These are phyloP conservation scores for Mobula birostris DNA, from an alignment of 2,113 vertebrate genomes.

Conservation along the genomic window DNA sequence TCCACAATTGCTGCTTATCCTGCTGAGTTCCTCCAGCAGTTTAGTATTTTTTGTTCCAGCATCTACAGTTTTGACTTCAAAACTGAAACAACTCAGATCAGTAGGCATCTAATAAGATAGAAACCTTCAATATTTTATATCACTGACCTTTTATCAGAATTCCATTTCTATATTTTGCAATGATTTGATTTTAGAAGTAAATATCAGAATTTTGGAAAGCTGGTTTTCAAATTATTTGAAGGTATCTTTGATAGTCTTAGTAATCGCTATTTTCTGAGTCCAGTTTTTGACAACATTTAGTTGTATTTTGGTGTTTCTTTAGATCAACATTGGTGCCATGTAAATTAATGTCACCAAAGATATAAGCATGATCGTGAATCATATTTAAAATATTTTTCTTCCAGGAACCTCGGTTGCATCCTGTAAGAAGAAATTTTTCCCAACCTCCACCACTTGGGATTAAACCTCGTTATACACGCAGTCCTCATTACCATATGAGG, in stretches of 20 bases:
- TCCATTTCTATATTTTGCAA: too few species aligned
- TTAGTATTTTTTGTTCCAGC: too few species aligned
- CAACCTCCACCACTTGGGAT: slow-evolving; percentile 44
- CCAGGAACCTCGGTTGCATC: slow-evolving; percentile 52
- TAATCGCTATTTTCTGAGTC: neutral
- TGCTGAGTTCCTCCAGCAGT: too few species aligned
- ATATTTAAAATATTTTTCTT: slow-evolving; percentile 44
- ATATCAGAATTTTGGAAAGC: neutral
- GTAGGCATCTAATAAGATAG: too few species aligned
- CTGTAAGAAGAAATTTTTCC: slow-evolving; percentile 53
- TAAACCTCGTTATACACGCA: slow-evolving; percentile 46
- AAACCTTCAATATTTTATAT: too few species aligned
- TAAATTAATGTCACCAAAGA: neutral
- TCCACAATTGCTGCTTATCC: too few species aligned
- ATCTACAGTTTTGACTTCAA: too few species aligned
- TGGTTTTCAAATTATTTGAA: neutral
- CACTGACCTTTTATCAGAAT: too few species aligned
- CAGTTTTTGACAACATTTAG: neutral
- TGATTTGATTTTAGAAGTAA: too few species aligned
- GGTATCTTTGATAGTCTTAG: neutral
- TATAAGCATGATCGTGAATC: neutral
- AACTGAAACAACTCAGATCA: too few species aligned
- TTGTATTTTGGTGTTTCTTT: neutral
- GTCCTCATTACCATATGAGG: slow-evolving; percentile 45
- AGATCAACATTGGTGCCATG: neutral